These are phyloP conservation scores for Xestoiulus laeticollis DNA, from an alignment of 2,888 invertebrate genomes.

Conservation along the genomic window DNA sequence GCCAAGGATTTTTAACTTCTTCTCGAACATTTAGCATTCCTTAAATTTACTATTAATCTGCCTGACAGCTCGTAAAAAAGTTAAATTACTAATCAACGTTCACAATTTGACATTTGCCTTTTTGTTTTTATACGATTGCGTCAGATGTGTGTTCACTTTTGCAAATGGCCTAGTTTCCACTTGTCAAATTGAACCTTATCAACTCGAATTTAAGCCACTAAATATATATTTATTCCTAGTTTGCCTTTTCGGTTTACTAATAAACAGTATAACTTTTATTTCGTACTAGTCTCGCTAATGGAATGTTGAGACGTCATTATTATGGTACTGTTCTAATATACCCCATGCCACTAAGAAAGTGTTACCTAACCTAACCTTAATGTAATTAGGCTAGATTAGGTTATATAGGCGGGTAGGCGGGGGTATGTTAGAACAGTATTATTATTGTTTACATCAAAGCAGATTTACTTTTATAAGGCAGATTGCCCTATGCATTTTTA, in stretches of 20 bases:
- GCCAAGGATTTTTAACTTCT: background rate
- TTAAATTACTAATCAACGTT: background rate
- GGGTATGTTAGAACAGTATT: too few relatives aligned
- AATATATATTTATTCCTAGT: background rate
- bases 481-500: too few relatives aligned
- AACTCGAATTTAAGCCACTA: background rate
- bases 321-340: too few relatives aligned
- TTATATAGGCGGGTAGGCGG: too few relatives aligned
- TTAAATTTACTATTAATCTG: background rate
- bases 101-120: background rate
- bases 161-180: background rate
- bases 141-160: background rate
- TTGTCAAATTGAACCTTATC: constrained; percentile 15
- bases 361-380: too few relatives aligned
- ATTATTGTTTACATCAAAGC: too few relatives aligned
- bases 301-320: background rate
- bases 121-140: background rate
- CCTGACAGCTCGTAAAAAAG: background rate
- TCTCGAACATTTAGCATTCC: background rate
- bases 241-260: background rate
- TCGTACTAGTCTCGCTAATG: too few relatives aligned
- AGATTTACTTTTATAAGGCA: too few relatives aligned
- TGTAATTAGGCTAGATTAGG: too few relatives aligned
- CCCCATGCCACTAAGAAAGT: too few relatives aligned
- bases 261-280: too few relatives aligned